Percentiles rank a stretch among this genome's conserved stretches.
Conservation (phyloP, 2,888 invertebrate species). For the Alentia gelatinosa region DNA sequence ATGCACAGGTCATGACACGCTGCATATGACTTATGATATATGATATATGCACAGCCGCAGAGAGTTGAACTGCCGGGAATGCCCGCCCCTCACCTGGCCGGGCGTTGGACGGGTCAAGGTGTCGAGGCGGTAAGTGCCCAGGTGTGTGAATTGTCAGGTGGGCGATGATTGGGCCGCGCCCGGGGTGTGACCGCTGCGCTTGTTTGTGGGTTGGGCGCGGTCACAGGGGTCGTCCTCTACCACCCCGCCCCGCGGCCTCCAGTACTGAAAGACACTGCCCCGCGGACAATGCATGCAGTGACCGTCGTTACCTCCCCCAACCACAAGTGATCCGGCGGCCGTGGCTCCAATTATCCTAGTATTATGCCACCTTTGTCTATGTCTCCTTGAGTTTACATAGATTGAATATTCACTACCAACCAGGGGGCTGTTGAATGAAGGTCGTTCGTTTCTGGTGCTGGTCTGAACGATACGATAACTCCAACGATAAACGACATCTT, state of each 20-base stretch:
- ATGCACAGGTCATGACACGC: background rate
- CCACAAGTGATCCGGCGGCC: background rate
- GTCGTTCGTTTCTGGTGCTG: too few relatives aligned
- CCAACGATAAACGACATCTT: too few relatives aligned
- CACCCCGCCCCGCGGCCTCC: background rate
- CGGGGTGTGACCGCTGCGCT: background rate
- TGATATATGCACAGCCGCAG: background rate
- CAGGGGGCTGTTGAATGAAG: too few relatives aligned
- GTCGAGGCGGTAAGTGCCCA: background rate
- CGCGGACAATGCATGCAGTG: background rate
- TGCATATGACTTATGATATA: background rate
- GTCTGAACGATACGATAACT: too few relatives aligned
- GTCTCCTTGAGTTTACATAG: background rate
- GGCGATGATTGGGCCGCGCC: constrained; percentile 10
- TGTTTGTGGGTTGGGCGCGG: background rate
- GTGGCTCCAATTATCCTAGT: background rate
- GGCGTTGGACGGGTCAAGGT: background rate
- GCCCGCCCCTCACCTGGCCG: background rate
- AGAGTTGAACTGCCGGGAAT: background rate
- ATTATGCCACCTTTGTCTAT: background rate
- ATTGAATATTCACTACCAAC: background rate
- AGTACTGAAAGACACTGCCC: background rate
- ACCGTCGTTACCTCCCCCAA: background rate
- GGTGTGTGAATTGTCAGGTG: constrained; percentile 22
- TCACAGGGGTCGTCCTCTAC: background rate